Evolutionary conservation across 2,797 vertebrate genomes (phyloP).

Genomic region (Chrysocyon brachyurus): DNA sequence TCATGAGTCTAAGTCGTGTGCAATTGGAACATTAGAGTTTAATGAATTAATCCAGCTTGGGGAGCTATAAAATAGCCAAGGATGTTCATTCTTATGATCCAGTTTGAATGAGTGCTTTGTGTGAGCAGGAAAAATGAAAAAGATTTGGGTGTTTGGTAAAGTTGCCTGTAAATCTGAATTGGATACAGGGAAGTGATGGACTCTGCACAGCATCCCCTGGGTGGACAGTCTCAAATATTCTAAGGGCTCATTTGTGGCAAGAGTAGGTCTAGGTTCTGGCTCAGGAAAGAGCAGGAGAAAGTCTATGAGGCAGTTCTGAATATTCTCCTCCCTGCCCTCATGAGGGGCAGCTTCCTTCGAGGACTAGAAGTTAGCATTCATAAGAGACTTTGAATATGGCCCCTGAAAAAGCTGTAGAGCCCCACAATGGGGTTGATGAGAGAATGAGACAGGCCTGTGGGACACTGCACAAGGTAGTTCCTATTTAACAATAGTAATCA

Average conservation of each 20-base stretch:
- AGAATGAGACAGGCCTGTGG: background rate
- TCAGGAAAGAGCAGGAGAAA: background rate
- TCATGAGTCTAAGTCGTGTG: background rate
- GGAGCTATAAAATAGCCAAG: background rate
- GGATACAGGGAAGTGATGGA: background rate
- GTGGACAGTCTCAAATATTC: background rate
- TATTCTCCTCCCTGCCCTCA: background rate
- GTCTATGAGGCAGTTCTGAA: background rate
- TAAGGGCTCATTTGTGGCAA: background rate
- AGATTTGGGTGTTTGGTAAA: background rate
- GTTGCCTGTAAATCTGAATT: background rate
- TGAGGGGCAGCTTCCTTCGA: background rate
- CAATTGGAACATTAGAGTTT: background rate
- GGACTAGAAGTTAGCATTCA: background rate
- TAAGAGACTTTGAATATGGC: background rate
- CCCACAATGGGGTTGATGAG: background rate
- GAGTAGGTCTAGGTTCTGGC: background rate
- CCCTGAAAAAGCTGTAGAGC: background rate
- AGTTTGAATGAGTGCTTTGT: background rate
- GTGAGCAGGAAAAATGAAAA: slow-evolving; percentile 23
- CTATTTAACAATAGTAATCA: background rate
- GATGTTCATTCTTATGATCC: background rate
- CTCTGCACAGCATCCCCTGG: background rate
- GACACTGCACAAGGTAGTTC: background rate
- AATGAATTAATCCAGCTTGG: background rate